Percentiles rank a stretch among this genome's conserved stretches.
Evolutionary conservation across 2,888 invertebrate species (phyloP).

Genomic region (Nudaria mundana): DNA sequence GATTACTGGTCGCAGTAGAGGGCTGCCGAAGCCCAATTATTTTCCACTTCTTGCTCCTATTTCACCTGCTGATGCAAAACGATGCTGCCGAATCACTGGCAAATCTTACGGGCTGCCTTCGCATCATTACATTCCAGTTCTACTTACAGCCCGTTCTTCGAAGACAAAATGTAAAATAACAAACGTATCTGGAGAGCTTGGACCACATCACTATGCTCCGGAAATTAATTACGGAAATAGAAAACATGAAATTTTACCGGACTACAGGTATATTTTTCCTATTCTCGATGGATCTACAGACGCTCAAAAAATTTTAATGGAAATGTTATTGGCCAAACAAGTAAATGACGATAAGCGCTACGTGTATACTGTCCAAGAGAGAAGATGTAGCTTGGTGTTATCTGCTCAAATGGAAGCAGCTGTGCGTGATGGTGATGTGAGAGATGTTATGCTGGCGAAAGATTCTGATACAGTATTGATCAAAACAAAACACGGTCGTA

Average conservation of each 20-base stretch:
- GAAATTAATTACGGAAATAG: slow-evolving; percentile 84
- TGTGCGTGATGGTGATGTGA: slow-evolving; percentile 88
- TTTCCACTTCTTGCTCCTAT: slow-evolving; percentile 90
- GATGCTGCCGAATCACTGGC: slow-evolving; percentile 89
- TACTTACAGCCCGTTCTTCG: slow-evolving; percentile 76
- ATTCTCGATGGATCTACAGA: slow-evolving; percentile 85
- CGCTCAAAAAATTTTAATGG: slow-evolving; percentile 82
- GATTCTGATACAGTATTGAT: slow-evolving; percentile 88
- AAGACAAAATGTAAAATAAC: slow-evolving; percentile 84
- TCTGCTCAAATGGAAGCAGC: slow-evolving; percentile 88
- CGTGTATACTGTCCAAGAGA: slow-evolving; percentile 88
- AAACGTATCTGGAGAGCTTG: slow-evolving; percentile 82
- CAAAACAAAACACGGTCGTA: slow-evolving; percentile 86
- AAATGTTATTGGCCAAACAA: slow-evolving; percentile 82
- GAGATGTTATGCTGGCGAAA: slow-evolving; percentile 88
- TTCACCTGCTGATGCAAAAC: slow-evolving; percentile 90
- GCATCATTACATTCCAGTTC: slow-evolving; percentile 90
- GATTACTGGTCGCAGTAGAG: slow-evolving; percentile 89
- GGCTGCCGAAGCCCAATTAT: slow-evolving; percentile 91
- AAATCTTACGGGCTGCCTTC: slow-evolving; percentile 87
- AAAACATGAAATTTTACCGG: slow-evolving; percentile 84
- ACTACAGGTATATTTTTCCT: slow-evolving; percentile 88
- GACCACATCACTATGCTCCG: slow-evolving; percentile 82
- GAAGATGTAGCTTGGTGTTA: slow-evolving; percentile 87
- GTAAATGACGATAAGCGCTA: slow-evolving; percentile 82